Percentiles rank a stretch among this genome's conserved stretches.
Evolutionary conservation across 2,797 vertebrate species (phyloP).

Genomic region (Morelia viridis): DNA sequence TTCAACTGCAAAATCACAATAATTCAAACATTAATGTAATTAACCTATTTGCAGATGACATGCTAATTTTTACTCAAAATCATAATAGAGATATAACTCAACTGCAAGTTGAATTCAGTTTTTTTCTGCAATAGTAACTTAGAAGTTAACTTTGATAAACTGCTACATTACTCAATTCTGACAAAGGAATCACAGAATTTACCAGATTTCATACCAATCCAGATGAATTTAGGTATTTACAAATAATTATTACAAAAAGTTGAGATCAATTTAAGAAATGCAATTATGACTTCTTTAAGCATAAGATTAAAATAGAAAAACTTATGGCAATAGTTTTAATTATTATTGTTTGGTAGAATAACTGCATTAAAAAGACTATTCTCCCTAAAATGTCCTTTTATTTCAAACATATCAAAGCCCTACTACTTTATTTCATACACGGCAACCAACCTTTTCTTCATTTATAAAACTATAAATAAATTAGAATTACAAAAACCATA

Average conservation of each 20-base stretch:
- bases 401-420: not conserved
- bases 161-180: not conserved
- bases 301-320: not conserved
- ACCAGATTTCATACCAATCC: not conserved
- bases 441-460: not conserved
- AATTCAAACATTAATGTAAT: not conserved
- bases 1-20: conserved; percentile 77
- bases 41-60: not conserved
- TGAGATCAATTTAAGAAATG: not conserved
- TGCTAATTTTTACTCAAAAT: not conserved
- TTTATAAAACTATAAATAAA: not conserved
- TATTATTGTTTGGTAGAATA: not conserved
- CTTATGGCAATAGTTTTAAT: not conserved
- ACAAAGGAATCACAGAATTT: not conserved
- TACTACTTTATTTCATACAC: not conserved
- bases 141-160: not conserved
- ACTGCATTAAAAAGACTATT: not conserved
- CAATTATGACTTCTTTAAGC: not conserved
- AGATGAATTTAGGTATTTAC: not conserved
- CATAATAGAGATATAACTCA: not conserved
- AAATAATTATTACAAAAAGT: not conserved
- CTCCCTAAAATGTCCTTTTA: not conserved
- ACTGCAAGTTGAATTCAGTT: not conserved
- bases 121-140: not conserved
- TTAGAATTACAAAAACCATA: no score